phyloP scores from a whole-genome alignment of 2,113 vertebrate genomes.

The Gymnobelideus leadbeateri region DNA sequence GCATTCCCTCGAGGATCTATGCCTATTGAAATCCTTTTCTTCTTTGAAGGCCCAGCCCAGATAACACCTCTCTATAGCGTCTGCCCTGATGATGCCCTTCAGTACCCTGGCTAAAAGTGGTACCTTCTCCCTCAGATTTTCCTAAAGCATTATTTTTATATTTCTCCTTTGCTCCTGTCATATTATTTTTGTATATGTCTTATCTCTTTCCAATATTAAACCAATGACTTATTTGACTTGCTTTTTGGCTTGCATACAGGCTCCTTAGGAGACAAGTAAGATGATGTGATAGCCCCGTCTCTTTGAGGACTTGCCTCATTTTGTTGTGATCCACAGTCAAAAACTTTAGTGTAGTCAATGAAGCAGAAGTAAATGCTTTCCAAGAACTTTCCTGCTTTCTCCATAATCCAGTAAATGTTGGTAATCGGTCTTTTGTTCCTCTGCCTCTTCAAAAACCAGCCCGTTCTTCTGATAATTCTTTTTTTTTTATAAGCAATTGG shows the following conservation, averaged over 20 bases:
- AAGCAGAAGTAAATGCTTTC: background rate
- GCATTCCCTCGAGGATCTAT: background rate
- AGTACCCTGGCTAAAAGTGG: background rate
- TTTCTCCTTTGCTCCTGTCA: background rate
- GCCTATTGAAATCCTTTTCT: background rate
- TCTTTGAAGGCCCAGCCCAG: background rate
- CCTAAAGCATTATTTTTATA: background rate
- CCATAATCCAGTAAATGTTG: background rate
- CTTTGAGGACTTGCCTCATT: background rate
- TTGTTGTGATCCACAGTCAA: background rate
- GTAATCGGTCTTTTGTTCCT: background rate
- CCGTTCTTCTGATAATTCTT: background rate
- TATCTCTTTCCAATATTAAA: background rate
- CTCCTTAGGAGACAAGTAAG: background rate
- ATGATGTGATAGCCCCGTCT: background rate
- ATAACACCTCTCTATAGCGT: background rate
- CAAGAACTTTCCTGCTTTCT: background rate
- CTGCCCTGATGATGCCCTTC: background rate
- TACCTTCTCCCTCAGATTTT: background rate
- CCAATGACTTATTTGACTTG: background rate
- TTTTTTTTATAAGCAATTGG: no score
- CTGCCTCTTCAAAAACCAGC: background rate
- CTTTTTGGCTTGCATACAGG: background rate
- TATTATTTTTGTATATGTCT: background rate
- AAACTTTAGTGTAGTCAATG: background rate